phyloP scores from a whole-genome alignment of 2,888 invertebrate species.

The Homarus gammarus region DNA sequence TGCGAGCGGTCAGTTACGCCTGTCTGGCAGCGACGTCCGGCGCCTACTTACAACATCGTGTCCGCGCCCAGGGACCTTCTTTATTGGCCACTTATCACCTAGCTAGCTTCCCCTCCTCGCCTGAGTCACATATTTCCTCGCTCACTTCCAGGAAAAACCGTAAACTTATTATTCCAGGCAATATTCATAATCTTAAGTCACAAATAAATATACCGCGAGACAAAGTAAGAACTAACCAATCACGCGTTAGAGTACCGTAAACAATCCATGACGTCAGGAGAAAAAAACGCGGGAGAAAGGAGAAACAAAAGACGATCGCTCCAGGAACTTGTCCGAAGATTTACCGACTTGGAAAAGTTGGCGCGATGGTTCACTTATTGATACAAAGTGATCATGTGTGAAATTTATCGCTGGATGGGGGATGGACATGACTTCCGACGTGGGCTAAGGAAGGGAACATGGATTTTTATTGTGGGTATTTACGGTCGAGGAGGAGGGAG shows the following conservation, averaged over 20 bases:
- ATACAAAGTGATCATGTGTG: constrained; percentile 69
- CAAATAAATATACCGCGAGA: no score
- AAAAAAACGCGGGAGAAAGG: background rate
- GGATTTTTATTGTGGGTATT: constrained; percentile 64
- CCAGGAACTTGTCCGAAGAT: constrained; percentile 54
- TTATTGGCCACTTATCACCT: constrained; percentile 66
- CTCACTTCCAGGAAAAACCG: background rate
- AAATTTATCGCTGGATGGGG: constrained; percentile 52
- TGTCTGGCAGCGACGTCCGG: constrained; percentile 39
- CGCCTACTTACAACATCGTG: constrained; percentile 15
- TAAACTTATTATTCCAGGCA: no score
- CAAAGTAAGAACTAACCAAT: no score
- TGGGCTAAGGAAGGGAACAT: constrained; percentile 58
- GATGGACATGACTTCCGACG: constrained; percentile 66
- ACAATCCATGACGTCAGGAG: background rate
- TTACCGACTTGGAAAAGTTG: constrained; percentile 43
- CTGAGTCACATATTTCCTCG: background rate
- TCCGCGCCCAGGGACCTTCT: constrained; percentile 51
- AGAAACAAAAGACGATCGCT: no score
- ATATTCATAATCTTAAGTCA: no score
- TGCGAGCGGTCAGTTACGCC: constrained; percentile 64
- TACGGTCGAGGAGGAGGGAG: constrained; percentile 19
- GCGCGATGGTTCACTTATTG: constrained; percentile 61
- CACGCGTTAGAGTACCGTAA: no score
- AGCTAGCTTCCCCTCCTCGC: background rate